These are phyloP conservation scores for Circaetus gallicus DNA, from an alignment of 2,113 vertebrate genomes.

Conservation along the genomic window DNA sequence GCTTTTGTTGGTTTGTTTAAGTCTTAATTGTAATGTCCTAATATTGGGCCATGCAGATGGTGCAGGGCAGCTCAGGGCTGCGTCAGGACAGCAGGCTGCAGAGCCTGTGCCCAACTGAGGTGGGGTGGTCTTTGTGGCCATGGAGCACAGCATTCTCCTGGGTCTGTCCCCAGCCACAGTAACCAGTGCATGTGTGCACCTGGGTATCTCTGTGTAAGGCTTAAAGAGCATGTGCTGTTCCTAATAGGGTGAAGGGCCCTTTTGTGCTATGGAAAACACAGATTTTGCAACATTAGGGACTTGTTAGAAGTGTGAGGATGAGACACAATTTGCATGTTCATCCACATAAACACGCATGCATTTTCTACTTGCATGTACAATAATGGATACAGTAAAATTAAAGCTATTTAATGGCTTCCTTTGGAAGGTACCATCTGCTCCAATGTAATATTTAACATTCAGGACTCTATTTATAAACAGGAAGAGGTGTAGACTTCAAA, in stretches of 20 bases:
- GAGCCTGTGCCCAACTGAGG: not conserved
- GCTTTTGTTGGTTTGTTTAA: not conserved
- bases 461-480: conserved; percentile 77
- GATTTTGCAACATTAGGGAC: not conserved
- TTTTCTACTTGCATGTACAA: not conserved
- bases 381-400: not conserved
- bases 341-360: not conserved
- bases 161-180: not conserved
- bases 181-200: not conserved
- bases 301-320: not conserved
- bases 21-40: not conserved
- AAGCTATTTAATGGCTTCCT: not conserved
- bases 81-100: not conserved
- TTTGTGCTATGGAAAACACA: not conserved
- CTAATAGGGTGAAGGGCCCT: not conserved
- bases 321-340: not conserved
- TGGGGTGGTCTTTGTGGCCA: not conserved
- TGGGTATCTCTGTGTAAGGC: not conserved
- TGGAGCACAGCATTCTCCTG: not conserved
- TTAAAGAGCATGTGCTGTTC: not conserved
- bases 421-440: conserved; percentile 22
- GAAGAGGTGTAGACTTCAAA: conserved; percentile 74
- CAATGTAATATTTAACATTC: conserved; percentile 66
- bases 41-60: not conserved
- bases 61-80: not conserved